Evolutionary conservation across 2,888 invertebrate genomes (phyloP).

Genomic region (Maniola hyperantus): DNA sequence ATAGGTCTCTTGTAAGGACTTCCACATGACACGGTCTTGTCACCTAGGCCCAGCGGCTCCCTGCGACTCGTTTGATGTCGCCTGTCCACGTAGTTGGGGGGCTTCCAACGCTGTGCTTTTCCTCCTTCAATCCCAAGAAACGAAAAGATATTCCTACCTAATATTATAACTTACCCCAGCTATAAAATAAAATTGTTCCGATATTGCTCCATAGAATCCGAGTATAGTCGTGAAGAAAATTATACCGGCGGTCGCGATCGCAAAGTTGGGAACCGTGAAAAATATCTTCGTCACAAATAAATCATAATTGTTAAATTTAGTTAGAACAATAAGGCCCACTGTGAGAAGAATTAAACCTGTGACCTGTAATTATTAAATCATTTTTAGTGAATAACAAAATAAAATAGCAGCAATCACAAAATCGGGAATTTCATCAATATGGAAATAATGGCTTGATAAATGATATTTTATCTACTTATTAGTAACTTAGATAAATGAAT

Average conservation of each 20-base stretch:
- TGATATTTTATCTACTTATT: too few relatives aligned
- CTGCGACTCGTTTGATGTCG: too few relatives aligned
- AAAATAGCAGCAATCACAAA: not conserved
- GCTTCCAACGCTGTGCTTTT: too few relatives aligned
- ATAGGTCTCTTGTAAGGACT: too few relatives aligned
- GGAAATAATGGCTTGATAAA: too few relatives aligned
- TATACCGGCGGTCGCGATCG: conserved; percentile 86
- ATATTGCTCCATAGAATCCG: conserved; percentile 93
- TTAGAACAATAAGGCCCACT: conserved; percentile 84
- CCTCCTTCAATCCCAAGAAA: not conserved
- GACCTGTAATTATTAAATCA: conserved; percentile 79
- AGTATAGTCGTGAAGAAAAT: conserved; percentile 89
- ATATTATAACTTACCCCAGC: conserved; percentile 82
- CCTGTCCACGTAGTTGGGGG: too few relatives aligned
- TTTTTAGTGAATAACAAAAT: not conserved
- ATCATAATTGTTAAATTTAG: conserved; percentile 83
- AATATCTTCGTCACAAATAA: conserved; percentile 84
- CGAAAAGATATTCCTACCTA: not conserved
- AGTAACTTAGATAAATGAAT: too few relatives aligned
- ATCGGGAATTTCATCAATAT: not conserved
- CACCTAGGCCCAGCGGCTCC: too few relatives aligned
- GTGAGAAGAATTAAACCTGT: conserved; percentile 89
- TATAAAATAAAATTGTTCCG: conserved; percentile 91
- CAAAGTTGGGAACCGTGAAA: conserved; percentile 85
- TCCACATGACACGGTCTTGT: too few relatives aligned